Evolutionary conservation across 2,113 vertebrate species (phyloP).

Genomic region (Orycteropus afer): DNA sequence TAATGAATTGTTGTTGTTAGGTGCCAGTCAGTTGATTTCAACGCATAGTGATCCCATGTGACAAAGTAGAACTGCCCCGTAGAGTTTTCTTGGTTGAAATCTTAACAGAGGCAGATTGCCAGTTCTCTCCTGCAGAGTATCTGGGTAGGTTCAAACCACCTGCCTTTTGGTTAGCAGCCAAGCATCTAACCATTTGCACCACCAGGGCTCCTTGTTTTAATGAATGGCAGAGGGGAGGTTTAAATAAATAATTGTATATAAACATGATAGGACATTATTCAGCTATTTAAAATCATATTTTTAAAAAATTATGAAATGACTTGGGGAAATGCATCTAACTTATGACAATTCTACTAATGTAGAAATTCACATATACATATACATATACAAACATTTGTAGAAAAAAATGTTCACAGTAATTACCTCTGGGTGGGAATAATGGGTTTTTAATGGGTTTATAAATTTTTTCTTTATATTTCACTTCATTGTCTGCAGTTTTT

Average conservation of each 20-base stretch:
- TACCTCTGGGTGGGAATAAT: background rate
- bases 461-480: background rate
- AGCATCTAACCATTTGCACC: no score
- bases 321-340: slow-evolving; percentile 21
- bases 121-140: background rate
- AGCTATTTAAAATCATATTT: background rate
- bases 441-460: background rate
- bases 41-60: background rate
- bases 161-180: no score
- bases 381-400: background rate
- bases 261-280: background rate
- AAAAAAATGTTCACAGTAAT: background rate
- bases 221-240: background rate
- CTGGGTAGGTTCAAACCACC: background rate
- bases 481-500: background rate
- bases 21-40: background rate
- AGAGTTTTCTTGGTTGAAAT: background rate
- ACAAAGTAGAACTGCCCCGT: no score
- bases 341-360: background rate
- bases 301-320: background rate
- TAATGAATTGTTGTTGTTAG: background rate
- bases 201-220: background rate
- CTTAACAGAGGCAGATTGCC: background rate
- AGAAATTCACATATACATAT: background rate
- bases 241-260: background rate